phyloP scores from a whole-genome alignment of 2,797 vertebrate genomes.

The Neosalanx taihuensis region DNA sequence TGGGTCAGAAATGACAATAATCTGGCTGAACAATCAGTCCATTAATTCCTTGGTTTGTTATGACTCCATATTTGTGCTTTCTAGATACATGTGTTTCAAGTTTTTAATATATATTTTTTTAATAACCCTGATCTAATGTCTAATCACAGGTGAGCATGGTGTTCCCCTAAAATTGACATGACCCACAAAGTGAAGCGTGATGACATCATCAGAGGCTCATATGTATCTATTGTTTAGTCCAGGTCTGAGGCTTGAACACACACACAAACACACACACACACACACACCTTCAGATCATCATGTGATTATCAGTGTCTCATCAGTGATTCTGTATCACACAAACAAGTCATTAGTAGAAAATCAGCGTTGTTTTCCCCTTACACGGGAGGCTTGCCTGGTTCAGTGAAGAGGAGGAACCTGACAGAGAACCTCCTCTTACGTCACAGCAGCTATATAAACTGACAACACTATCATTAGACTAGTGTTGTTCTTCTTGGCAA shows the following conservation, averaged over 20 bases:
- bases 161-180: no score
- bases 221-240: no score
- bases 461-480: constrained; percentile 37
- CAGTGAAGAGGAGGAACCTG: constrained; percentile 36
- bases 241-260: no score
- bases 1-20: neutral
- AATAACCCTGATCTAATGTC: neutral
- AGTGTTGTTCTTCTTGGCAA: no score
- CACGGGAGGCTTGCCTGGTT: constrained; percentile 22
- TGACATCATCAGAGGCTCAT: no score
- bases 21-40: neutral
- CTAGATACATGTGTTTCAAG: neutral
- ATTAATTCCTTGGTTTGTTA: neutral
- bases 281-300: neutral
- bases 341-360: neutral
- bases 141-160: no score
- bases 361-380: neutral
- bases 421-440: constrained; percentile 37
- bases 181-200: no score
- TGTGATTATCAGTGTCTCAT: neutral
- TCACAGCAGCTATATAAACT: constrained; percentile 46
- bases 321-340: neutral
- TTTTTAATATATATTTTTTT: neutral
- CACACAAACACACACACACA: no score
- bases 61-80: neutral